A percentile compares a stretch with the other conserved stretches of the same genome.
Evolutionary conservation across 2,113 vertebrate genomes (phyloP).

Genomic region (Ammodytes marinus): DNA sequence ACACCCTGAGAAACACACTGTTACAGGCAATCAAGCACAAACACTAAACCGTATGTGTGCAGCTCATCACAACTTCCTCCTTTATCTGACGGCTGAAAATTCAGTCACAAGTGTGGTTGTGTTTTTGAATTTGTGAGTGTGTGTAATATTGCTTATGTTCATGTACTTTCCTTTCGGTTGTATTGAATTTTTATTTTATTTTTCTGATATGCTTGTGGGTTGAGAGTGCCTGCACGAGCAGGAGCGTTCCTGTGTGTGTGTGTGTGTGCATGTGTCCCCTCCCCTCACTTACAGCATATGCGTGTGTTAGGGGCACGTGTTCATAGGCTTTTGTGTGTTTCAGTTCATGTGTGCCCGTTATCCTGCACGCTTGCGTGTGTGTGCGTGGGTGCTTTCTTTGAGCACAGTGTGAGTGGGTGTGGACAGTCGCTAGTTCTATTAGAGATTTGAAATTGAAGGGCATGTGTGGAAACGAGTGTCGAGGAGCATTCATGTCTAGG

Average conservation of each 20-base stretch:
- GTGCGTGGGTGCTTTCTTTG: slow-evolving; percentile 30
- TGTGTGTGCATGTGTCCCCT: neutral
- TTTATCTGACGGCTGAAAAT: slow-evolving; percentile 63
- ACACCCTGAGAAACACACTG: neutral
- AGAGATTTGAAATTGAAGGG: slow-evolving; percentile 82
- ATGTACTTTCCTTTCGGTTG: slow-evolving; percentile 22
- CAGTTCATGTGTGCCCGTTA: slow-evolving; percentile 37
- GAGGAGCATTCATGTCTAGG: slow-evolving; percentile 79
- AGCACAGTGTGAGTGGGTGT: slow-evolving; percentile 66
- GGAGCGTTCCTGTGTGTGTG: neutral
- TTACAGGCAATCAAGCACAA: slow-evolving; percentile 2
- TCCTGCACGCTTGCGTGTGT: neutral
- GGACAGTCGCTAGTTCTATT: slow-evolving; percentile 74
- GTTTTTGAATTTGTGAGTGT: slow-evolving; percentile 25
- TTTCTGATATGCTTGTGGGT: slow-evolving; percentile 7
- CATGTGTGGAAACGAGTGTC: slow-evolving; percentile 80
- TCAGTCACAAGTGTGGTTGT: slow-evolving; percentile 9
- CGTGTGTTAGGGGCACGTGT: slow-evolving; percentile 15
- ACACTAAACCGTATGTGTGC: slow-evolving; percentile 32
- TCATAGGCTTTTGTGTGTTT: slow-evolving; percentile 16
- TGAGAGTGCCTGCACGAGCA: neutral
- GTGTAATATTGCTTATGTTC: slow-evolving; percentile 27
- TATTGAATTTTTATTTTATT: neutral
- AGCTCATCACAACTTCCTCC: slow-evolving; percentile 44
- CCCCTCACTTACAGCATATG: neutral